phyloP scores from a whole-genome alignment of 1,140 invertebrate genomes.

The Drosophila virilis region DNA sequence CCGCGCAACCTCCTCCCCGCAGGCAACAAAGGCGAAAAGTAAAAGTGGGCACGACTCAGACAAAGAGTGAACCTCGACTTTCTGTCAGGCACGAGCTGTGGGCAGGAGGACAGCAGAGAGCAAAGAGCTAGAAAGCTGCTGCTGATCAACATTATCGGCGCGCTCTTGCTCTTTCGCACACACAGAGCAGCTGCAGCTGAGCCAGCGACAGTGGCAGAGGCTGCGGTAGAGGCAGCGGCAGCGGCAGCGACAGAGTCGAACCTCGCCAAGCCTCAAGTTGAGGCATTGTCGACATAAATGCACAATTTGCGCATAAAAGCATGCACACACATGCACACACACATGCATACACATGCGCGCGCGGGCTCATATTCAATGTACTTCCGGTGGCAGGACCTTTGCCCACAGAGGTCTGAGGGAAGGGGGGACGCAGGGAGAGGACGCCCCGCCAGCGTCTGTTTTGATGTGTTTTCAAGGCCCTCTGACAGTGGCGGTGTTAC shows the following conservation, averaged over 20 bases:
- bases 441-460: slow-evolving; percentile 30
- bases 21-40: slow-evolving; percentile 47
- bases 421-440: neutral
- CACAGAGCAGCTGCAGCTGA: slow-evolving; percentile 19
- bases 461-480: slow-evolving; percentile 68
- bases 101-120: neutral
- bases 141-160: neutral
- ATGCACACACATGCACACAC: slow-evolving; percentile 44
- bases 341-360: slow-evolving; percentile 13
- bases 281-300: slow-evolving; percentile 78
- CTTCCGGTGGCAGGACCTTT: slow-evolving; percentile 74
- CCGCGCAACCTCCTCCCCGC: slow-evolving; percentile 39
- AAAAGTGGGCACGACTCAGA: slow-evolving; percentile 50
- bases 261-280: slow-evolving; percentile 52
- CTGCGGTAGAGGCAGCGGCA: neutral
- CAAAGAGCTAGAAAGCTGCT: slow-evolving; percentile 7
- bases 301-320: slow-evolving; percentile 81
- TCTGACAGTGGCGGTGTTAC: slow-evolving; percentile 64
- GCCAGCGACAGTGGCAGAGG: slow-evolving; percentile 4
- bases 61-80: slow-evolving; percentile 16
- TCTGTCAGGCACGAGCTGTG: neutral
- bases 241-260: slow-evolving; percentile 4
- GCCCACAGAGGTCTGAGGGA: slow-evolving; percentile 10
- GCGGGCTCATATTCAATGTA: slow-evolving; percentile 64
- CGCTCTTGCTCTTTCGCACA: slow-evolving; percentile 6